A percentile compares a stretch with the other conserved stretches of the same genome.
phyloP scores from a whole-genome alignment of 1,140 invertebrate genomes.

The Caerostris extrusa region DNA sequence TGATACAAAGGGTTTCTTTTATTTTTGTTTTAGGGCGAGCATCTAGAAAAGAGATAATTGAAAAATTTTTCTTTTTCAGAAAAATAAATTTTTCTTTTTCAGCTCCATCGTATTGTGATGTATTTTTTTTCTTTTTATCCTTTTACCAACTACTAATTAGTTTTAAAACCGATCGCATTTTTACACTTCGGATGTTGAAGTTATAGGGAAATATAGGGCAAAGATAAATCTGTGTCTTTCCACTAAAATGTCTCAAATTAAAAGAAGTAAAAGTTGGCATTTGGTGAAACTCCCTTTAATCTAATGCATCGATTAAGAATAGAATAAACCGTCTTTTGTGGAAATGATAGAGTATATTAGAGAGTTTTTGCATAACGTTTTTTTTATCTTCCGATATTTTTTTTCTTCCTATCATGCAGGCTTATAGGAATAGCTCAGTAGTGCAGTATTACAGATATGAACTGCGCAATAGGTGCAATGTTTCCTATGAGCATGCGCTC shows the following conservation, averaged over 20 bases:
- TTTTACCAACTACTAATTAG: constrained; percentile 12
- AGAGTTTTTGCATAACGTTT: too few species aligned
- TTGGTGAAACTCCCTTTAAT: neutral
- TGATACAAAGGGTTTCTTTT: constrained; percentile 56
- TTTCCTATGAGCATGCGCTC: too few species aligned
- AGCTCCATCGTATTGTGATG: neutral
- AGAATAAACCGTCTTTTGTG: neutral
- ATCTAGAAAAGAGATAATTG: constrained; percentile 60
- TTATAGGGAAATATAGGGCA: constrained; percentile 10
- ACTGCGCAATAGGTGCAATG: too few species aligned
- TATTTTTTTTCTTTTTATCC: neutral
- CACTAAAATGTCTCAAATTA: neutral
- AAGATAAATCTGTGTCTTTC: constrained; percentile 18
- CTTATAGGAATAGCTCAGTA: too few species aligned
- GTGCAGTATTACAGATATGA: too few species aligned
- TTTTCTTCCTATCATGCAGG: too few species aligned
- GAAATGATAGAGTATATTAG: too few species aligned
- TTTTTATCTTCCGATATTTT: too few species aligned
- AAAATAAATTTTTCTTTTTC: neutral
- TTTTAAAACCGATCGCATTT: constrained; percentile 28
- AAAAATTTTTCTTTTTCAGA: too few species aligned
- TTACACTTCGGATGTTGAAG: neutral
- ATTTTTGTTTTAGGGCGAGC: constrained; percentile 1
- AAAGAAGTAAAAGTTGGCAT: neutral
- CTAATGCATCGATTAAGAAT: neutral